A percentile compares a stretch with the other conserved stretches of the same genome.
Evolutionary conservation across 1,140 invertebrate species (phyloP).

Genomic region (Glossosoma conforme): DNA sequence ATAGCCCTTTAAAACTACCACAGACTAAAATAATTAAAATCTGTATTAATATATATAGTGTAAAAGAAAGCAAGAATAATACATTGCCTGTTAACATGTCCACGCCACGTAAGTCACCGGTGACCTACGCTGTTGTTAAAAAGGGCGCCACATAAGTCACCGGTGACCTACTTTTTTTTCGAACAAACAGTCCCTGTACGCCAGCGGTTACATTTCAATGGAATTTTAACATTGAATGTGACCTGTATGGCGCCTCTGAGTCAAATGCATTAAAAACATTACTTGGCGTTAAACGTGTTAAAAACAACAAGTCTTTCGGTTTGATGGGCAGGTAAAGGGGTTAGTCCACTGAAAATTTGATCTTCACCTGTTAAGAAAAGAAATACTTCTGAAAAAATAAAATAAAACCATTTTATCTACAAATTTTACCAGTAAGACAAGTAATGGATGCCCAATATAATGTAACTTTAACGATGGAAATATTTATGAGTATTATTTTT

Average conservation of each 20-base stretch:
- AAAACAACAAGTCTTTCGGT: slow-evolving; percentile 16
- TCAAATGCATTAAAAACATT: background rate
- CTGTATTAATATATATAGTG: too few species aligned
- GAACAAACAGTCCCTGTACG: background rate
- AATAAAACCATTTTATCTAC: slow-evolving; percentile 13
- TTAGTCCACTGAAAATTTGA: slow-evolving; percentile 38
- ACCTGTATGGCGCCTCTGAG: background rate
- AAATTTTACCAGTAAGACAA: slow-evolving; percentile 5
- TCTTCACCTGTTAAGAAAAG: slow-evolving; percentile 25
- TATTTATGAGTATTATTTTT: background rate
- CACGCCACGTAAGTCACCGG: too few species aligned
- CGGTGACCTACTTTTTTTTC: background rate
- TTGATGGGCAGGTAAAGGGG: slow-evolving; percentile 37
- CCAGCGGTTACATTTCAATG: slow-evolving; percentile 35
- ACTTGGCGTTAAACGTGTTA: slow-evolving; percentile 30
- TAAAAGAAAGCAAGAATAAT: too few species aligned
- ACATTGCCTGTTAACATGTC: too few species aligned
- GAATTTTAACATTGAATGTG: slow-evolving; percentile 33
- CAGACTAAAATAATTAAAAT: too few species aligned
- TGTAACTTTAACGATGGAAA: too few species aligned
- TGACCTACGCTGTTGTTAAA: too few species aligned
- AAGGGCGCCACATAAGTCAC: too few species aligned
- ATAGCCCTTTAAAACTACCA: too few species aligned
- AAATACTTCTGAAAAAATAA: slow-evolving; percentile 5
- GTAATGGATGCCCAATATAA: slow-evolving; percentile 4